Conservation (phyloP, 2,797 vertebrate genomes). For the Synaphobranchus kaupii region DNA sequence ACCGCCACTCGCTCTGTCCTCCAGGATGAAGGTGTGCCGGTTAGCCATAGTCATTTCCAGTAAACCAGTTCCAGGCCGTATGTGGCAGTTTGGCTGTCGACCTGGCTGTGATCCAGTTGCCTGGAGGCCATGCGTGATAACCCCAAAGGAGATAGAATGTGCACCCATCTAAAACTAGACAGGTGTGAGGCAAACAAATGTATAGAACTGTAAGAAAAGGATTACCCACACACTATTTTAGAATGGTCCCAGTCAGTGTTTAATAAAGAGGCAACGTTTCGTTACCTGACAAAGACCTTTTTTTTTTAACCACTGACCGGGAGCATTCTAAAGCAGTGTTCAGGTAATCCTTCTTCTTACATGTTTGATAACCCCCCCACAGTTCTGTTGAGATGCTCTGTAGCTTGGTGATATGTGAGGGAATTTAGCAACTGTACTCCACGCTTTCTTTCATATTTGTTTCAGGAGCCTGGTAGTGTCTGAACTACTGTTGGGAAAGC, state of each 20-base stretch:
- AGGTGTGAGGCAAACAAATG: too few relatives aligned
- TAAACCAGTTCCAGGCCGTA: not conserved
- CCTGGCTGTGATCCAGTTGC: not conserved
- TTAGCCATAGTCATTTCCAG: not conserved
- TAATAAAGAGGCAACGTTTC: too few relatives aligned
- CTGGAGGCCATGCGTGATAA: not conserved
- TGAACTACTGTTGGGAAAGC: not conserved
- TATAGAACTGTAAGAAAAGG: too few relatives aligned
- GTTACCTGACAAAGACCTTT: too few relatives aligned
- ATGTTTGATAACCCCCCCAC: not conserved
- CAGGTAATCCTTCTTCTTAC: too few relatives aligned
- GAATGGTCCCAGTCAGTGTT: too few relatives aligned
- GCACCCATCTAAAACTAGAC: too few relatives aligned
- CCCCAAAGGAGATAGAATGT: too few relatives aligned
- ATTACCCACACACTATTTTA: too few relatives aligned
- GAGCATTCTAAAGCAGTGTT: too few relatives aligned
- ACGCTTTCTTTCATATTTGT: not conserved
- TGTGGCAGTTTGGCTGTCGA: not conserved
- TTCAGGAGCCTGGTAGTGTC: not conserved
- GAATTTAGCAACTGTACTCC: not conserved
- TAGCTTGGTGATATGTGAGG: not conserved
- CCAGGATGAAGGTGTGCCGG: not conserved
- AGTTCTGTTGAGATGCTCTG: not conserved
- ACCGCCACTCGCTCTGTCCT: not conserved
- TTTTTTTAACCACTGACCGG: too few relatives aligned